Evolutionary conservation across 1,140 invertebrate species (phyloP), one percentile per base, ranked within the genome.

Genomic region (Cyrtorhinus lividipennis): DNA sequence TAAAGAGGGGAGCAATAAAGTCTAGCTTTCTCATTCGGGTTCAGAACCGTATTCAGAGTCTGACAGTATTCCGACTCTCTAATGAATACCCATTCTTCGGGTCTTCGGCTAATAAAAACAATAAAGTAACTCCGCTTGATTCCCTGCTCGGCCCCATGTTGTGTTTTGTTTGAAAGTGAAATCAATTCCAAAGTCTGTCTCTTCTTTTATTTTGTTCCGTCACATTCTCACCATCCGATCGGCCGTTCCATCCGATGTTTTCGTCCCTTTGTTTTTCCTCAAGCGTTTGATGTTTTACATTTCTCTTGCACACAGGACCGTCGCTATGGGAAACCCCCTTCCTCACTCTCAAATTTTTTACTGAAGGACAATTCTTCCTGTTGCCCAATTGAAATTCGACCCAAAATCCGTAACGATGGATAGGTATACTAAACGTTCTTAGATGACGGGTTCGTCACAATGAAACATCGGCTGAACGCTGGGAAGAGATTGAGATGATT

Each of bases 131-230:
- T 23, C 56, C 24, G 18, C 20, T 24, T 24, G 13, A 15, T 24
- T 13, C 20, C 20, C 56, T 24, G 18, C 20, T 18, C 23, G 15
- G 20, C 24, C 24, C 15, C 56, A 15, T 57, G 24, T 57, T 57
- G 56, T 57, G 56, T 57, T 57, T 20, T 57, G 56, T 57, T 57
- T 57, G 56, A 57, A 57, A 57, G 56, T 57, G 56, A 57, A 57
- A 57, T 57, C 56, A 57, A 57, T 57, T 57, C 56, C 18, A 23
- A 56, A 38, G 30, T 8, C n/a, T n/a, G 30, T 15, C 30, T 15
- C 15, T 38, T 38, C 15, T 15, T 38, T 15, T 38, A 38, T 38
- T 38, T 38, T 15, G 30, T 38, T 15, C 15, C 30, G 15, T 38
- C 30, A 38, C 30, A 38, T 38, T 38, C 30, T n/a, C n/a, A n/a